Conservation (phyloP, 2,113 vertebrate species). For the Typhlomys cinereus region DNA sequence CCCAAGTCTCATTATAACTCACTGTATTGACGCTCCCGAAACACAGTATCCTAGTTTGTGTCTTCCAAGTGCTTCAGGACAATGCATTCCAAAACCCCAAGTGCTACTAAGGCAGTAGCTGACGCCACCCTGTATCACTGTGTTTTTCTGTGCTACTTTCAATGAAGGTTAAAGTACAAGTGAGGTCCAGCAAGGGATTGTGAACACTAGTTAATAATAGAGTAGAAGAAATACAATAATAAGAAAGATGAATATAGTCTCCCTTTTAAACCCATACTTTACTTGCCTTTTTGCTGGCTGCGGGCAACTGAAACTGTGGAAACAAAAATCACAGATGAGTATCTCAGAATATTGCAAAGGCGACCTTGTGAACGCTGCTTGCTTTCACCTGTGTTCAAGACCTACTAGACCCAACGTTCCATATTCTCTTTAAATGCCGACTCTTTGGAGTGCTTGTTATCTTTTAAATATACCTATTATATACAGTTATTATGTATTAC, state of each 20-base stretch:
- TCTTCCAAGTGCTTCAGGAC: neutral
- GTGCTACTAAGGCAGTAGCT: neutral
- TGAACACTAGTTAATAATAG: neutral
- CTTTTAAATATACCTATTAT: slow-evolving; percentile 20
- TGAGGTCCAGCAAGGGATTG: neutral
- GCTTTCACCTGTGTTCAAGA: neutral
- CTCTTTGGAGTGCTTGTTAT: neutral
- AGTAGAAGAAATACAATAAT: neutral
- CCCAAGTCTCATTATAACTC: slow-evolving; percentile 1
- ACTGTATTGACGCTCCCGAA: slow-evolving; percentile 1
- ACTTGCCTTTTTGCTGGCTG: neutral
- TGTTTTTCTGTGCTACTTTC: neutral
- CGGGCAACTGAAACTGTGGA: neutral
- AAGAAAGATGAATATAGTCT: neutral
- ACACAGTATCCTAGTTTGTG: neutral
- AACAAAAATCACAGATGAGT: neutral
- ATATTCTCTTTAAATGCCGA: neutral
- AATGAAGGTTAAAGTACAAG: neutral
- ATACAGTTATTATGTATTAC: too few species aligned
- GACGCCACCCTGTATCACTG: neutral
- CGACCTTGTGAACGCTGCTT: neutral
- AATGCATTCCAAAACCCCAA: neutral
- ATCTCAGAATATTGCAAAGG: neutral
- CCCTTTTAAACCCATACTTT: neutral
- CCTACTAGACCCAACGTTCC: neutral